Evolutionary conservation across 2,888 invertebrate species (phyloP).

Genomic region (Amphimallon solstitiale): DNA sequence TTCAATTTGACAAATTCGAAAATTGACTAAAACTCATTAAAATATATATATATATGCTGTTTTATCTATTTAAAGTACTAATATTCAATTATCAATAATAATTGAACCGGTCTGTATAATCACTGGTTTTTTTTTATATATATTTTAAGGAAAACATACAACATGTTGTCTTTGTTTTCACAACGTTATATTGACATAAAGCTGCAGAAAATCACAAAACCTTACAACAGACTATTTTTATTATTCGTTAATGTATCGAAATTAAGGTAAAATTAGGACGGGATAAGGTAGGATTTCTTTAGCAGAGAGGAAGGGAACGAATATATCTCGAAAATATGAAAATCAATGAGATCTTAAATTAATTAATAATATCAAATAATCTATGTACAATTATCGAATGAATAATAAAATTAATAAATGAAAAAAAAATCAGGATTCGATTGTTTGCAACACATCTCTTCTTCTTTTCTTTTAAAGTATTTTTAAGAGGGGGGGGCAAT

Average conservation of each 20-base stretch:
- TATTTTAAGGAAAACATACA: constrained; percentile 6
- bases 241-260: no score
- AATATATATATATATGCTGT: background rate
- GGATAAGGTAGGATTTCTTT: no score
- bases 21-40: background rate
- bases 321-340: background rate
- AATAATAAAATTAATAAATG: constrained; percentile 19
- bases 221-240: background rate
- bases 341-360: constrained; percentile 14
- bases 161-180: constrained; percentile 14
- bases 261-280: no score
- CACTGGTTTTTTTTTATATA: constrained; percentile 4
- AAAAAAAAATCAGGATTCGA: constrained; percentile 2
- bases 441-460: background rate
- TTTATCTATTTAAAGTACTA: background rate
- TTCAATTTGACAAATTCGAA: background rate
- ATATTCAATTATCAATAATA: background rate
- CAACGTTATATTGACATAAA: constrained; percentile 3
- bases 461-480: background rate
- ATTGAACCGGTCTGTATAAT: constrained; percentile 6
- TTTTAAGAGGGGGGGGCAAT: background rate
- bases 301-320: background rate
- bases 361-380: constrained; percentile 20
- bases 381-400: constrained; percentile 21
- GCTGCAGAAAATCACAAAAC: constrained; percentile 13